phyloP scores from a whole-genome alignment of 2,113 vertebrate species.

The Xerus inauris region DNA sequence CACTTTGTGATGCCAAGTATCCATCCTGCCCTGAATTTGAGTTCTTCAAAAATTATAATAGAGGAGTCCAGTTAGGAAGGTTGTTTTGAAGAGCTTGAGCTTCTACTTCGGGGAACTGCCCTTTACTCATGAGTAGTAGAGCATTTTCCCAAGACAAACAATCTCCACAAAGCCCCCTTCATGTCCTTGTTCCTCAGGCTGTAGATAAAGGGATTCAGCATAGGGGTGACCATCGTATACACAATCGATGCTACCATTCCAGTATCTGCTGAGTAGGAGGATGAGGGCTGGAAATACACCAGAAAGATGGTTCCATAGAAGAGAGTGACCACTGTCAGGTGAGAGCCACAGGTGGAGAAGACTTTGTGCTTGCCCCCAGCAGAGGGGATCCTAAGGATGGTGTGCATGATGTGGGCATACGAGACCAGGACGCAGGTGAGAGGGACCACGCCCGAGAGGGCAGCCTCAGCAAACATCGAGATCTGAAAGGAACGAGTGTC shows the following conservation, averaged over 20 bases:
- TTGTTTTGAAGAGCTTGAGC: neutral
- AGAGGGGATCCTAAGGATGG: constrained; percentile 39
- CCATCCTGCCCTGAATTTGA: neutral
- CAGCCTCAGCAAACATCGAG: constrained; percentile 49
- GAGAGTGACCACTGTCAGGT: constrained; percentile 34
- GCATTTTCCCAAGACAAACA: neutral
- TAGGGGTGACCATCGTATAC: constrained; percentile 47
- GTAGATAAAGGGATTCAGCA: constrained; percentile 69
- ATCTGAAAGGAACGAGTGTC: constrained; percentile 43
- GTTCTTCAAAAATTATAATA: neutral
- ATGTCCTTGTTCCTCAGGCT: constrained; percentile 66
- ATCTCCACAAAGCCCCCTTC: constrained; percentile 14
- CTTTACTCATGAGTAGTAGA: neutral
- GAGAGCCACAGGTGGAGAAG: constrained; percentile 65
- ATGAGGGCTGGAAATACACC: constrained; percentile 47
- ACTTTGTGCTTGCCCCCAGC: neutral
- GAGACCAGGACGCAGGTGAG: constrained; percentile 54
- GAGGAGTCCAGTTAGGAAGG: neutral
- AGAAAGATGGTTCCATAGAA: constrained; percentile 32
- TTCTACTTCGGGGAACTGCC: neutral
- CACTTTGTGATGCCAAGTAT: neutral
- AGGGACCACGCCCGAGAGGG: neutral
- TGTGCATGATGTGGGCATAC: constrained; percentile 22
- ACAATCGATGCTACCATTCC: neutral
- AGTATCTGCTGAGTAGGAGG: neutral